phyloP scores from a whole-genome alignment of 2,113 vertebrate species.

The Melanerpes formicivorus region DNA sequence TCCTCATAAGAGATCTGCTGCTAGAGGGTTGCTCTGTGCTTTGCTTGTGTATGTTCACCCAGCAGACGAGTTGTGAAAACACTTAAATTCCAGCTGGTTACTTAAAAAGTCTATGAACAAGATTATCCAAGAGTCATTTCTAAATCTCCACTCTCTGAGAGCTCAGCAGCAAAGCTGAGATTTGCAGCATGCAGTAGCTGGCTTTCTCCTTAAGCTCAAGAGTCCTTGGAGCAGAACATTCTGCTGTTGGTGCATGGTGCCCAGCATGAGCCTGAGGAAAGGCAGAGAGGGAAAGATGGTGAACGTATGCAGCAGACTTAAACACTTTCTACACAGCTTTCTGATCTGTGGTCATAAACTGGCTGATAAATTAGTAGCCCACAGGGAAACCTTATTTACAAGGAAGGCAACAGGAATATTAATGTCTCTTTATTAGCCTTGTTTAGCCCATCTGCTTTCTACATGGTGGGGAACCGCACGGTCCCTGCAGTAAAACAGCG shows the following conservation, averaged over 20 bases:
- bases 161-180: not conserved
- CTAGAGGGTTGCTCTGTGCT: not conserved
- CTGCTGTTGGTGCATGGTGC: not conserved
- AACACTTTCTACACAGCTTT: not conserved
- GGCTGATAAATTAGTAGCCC: constrained; percentile 30
- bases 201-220: not conserved
- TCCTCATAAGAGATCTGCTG: too few species aligned
- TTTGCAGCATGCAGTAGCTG: fast-evolving
- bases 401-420: constrained; percentile 52
- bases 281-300: not conserved
- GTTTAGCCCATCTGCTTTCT: constrained; percentile 26
- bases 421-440: constrained; percentile 21
- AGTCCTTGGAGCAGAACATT: not conserved
- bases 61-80: not conserved
- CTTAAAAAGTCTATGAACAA: not conserved
- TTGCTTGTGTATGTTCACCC: fast-evolving
- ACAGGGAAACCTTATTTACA: constrained; percentile 55
- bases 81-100: fast-evolving
- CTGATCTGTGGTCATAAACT: not conserved
- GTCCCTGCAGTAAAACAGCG: constrained; percentile 31
- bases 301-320: not conserved
- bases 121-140: not conserved
- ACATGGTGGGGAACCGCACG: not conserved
- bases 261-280: not conserved
- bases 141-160: not conserved